These are phyloP conservation scores for Sphenodon punctatus DNA, from an alignment of 2,797 vertebrate species.

Conservation along the genomic window DNA sequence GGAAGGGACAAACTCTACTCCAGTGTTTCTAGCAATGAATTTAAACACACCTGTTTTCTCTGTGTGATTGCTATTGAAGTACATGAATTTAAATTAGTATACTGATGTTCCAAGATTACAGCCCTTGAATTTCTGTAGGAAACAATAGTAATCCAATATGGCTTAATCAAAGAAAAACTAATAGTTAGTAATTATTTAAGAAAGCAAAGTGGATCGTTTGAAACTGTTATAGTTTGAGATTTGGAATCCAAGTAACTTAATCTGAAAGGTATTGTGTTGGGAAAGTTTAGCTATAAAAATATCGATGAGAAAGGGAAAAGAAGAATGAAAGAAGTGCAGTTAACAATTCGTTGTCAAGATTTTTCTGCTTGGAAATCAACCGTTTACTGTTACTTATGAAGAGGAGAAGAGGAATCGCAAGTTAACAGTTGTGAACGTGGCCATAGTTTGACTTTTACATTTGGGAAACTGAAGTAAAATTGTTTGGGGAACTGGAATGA, in stretches of 20 bases:
- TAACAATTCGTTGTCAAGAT: background rate
- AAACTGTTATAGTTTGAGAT: no score
- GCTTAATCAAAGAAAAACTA: no score
- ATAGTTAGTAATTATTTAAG: no score
- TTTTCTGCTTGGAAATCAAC: background rate
- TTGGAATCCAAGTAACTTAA: no score
- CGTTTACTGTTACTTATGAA: background rate
- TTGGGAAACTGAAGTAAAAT: no score
- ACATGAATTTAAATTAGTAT: background rate
- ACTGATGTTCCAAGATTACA: background rate
- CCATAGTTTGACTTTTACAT: no score
- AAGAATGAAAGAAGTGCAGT: conserved; percentile 6
- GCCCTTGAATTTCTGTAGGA: background rate
- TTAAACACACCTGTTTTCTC: background rate
- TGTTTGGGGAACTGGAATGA: no score
- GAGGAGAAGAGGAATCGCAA: no score
- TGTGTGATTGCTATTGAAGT: no score
- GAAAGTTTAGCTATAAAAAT: conserved; percentile 1
- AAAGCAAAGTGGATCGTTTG: no score
- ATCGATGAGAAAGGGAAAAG: background rate
- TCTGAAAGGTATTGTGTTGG: background rate
- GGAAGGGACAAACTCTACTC: background rate
- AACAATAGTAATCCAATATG: no score
- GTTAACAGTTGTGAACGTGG: no score
- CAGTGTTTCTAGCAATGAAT: background rate